phyloP scores from a whole-genome alignment of 2,113 vertebrate species.

The Pelvicachromis taeniatus region DNA sequence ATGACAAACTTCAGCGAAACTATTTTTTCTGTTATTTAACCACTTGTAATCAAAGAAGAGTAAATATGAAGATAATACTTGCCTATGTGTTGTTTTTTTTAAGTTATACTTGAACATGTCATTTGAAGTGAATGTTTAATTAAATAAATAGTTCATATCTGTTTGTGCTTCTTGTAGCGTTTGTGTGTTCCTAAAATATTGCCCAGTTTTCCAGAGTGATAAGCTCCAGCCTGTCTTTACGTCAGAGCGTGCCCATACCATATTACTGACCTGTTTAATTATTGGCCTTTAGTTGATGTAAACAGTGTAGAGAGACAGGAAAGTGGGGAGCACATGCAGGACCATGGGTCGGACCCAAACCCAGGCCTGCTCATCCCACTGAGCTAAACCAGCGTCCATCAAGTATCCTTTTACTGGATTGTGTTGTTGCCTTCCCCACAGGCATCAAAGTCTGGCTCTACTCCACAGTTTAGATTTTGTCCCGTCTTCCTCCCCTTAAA shows the following conservation, averaged over 20 bases:
- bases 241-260: not conserved
- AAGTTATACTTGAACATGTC: constrained; percentile 37
- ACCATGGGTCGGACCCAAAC: too few species aligned
- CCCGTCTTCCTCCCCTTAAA: too few species aligned
- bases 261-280: not conserved
- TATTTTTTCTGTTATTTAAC: not conserved
- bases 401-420: too few species aligned
- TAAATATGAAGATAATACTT: not conserved
- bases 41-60: not conserved
- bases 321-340: not conserved
- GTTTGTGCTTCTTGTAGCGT: not conserved
- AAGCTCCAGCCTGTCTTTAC: not conserved
- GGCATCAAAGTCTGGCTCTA: too few species aligned
- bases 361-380: too few species aligned
- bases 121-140: not conserved
- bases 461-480: too few species aligned
- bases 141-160: not conserved
- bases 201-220: not conserved
- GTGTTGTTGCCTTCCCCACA: too few species aligned
- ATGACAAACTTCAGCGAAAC: not conserved
- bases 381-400: too few species aligned
- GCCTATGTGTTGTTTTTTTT: not conserved
- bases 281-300: not conserved
- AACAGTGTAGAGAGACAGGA: not conserved
- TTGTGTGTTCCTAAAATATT: not conserved